Percentiles rank a stretch among this genome's conserved stretches.
phyloP scores from a whole-genome alignment of 2,888 invertebrate species.

The Ditylenchus weischeri region DNA sequence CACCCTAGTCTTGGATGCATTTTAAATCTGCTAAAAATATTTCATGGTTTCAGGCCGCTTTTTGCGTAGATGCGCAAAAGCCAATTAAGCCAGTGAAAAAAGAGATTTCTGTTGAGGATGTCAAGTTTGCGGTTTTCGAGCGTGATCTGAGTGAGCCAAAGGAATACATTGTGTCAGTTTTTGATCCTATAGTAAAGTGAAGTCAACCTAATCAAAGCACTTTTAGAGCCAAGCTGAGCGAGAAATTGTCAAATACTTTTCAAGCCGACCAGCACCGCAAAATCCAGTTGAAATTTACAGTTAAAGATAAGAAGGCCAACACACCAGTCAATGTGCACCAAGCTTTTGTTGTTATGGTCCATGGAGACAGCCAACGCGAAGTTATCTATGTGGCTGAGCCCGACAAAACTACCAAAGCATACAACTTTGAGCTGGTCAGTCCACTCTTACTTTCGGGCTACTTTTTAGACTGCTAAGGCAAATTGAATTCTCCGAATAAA shows the following conservation, averaged over 20 bases:
- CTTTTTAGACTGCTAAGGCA: too few species aligned
- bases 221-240: constrained; percentile 71
- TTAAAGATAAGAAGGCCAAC: constrained; percentile 71
- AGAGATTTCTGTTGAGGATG: constrained; percentile 23
- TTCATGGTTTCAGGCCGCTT: neutral
- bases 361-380: constrained; percentile 71
- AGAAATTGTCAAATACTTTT: constrained; percentile 70
- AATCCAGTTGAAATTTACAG: constrained; percentile 75
- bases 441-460: too few species aligned
- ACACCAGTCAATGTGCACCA: constrained; percentile 70
- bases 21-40: neutral
- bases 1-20: too few species aligned
- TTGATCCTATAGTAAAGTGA: neutral
- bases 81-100: constrained; percentile 12
- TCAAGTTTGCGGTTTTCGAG: constrained; percentile 29
- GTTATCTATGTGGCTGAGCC: constrained; percentile 89
- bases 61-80: constrained; percentile 1
- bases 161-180: constrained; percentile 3
- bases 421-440: constrained; percentile 84
- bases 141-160: constrained; percentile 24
- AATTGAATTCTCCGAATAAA: too few species aligned
- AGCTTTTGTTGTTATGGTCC: constrained; percentile 77
- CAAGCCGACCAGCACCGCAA: constrained; percentile 87
- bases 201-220: neutral
- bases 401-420: constrained; percentile 60